A percentile compares a stretch with the other conserved stretches of the same genome.
Conservation (phyloP, 2,888 invertebrate species). For the Carabus problematicus region DNA sequence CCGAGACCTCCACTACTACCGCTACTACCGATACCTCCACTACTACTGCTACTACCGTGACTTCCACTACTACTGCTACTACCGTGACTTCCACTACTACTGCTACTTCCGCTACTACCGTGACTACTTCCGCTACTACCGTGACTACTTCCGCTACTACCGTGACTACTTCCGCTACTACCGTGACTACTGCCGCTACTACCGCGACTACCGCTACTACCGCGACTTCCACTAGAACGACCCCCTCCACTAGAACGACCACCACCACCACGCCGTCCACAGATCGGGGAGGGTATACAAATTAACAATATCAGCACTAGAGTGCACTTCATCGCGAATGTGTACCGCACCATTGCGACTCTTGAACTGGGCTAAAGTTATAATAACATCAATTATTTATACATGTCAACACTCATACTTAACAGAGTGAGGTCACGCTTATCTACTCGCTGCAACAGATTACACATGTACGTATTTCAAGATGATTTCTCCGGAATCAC, state of each 20-base stretch:
- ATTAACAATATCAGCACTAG: too few species aligned
- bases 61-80: background rate
- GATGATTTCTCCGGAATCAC: too few species aligned
- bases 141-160: background rate
- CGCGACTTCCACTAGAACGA: background rate
- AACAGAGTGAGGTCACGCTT: too few species aligned
- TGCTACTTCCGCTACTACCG: slow-evolving; percentile 1
- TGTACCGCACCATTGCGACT: too few species aligned
- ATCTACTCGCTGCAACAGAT: too few species aligned
- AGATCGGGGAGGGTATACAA: too few species aligned
- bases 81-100: slow-evolving; percentile 4
- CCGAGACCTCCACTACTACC: too few species aligned
- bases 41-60: background rate
- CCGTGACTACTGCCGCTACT: background rate
- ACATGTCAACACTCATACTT: too few species aligned
- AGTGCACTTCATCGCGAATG: too few species aligned
- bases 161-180: background rate
- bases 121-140: background rate
- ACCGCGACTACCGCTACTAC: background rate
- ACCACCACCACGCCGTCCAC: background rate
- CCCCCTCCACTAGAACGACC: background rate
- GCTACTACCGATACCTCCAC: background rate
- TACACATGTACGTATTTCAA: too few species aligned
- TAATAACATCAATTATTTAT: too few species aligned
- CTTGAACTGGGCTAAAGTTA: too few species aligned